Conservation (phyloP, 2,888 invertebrate genomes). For the Xestia sexstrigata region DNA sequence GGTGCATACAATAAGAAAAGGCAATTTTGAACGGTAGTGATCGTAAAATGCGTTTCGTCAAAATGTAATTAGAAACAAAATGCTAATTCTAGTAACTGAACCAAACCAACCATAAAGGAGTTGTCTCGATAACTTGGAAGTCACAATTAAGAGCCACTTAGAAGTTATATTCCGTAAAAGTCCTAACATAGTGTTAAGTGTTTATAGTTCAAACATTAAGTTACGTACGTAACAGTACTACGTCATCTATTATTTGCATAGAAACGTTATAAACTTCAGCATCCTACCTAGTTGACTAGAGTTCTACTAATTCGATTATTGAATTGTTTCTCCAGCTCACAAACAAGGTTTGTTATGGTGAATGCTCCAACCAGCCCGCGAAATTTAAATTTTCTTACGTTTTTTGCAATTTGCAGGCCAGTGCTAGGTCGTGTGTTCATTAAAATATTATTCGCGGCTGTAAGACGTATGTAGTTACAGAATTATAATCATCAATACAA, state of each 20-base stretch:
- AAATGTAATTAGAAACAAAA: not conserved
- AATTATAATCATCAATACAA: too few relatives aligned
- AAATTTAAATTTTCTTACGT: too few relatives aligned
- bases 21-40: not conserved
- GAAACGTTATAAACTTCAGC: not conserved
- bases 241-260: not conserved
- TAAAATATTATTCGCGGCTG: too few relatives aligned
- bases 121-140: not conserved
- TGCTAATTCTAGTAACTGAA: not conserved
- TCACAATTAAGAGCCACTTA: not conserved
- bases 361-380: too few relatives aligned
- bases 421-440: too few relatives aligned
- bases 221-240: not conserved
- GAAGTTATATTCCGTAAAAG: not conserved
- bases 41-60: not conserved
- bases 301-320: not conserved
- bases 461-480: too few relatives aligned
- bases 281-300: not conserved
- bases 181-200: not conserved
- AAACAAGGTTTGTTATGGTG: not conserved
- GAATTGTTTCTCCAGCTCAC: not conserved
- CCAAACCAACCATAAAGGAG: not conserved
- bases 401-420: too few relatives aligned
- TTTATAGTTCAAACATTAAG: too few relatives aligned
- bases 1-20: not conserved